A percentile compares a stretch with the other conserved stretches of the same genome.
Conservation (phyloP, 2,888 invertebrate genomes). For the Drosophila barbarae region DNA sequence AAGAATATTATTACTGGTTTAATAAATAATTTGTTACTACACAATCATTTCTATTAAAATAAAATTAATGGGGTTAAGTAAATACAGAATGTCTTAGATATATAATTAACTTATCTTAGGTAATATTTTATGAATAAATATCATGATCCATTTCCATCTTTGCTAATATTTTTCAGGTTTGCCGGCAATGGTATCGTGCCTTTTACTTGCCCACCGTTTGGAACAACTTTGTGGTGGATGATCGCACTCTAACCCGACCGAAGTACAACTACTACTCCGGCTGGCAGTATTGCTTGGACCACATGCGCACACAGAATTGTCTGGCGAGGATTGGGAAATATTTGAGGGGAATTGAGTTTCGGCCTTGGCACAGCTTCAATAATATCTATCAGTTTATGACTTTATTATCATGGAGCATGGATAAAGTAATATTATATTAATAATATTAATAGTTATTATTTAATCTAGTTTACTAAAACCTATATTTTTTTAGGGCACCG, state of each 20-base stretch:
- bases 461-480: background rate
- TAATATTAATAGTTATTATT: background rate
- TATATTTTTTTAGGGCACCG: constrained; percentile 42
- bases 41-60: no score
- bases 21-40: no score
- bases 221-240: constrained; percentile 86
- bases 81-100: no score
- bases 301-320: constrained; percentile 86
- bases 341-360: constrained; percentile 85
- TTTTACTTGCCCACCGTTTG: constrained; percentile 88
- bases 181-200: constrained; percentile 83
- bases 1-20: no score
- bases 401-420: constrained; percentile 87
- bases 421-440: constrained; percentile 81
- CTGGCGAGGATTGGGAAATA: constrained; percentile 85
- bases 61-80: no score
- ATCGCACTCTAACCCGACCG: constrained; percentile 86
- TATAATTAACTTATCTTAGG: no score
- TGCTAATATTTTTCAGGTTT: constrained; percentile 67
- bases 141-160: no score
- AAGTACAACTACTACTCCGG: constrained; percentile 90
- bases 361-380: constrained; percentile 88
- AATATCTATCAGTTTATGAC: constrained; percentile 92
- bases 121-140: background rate
- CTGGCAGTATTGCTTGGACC: constrained; percentile 87